Evolutionary conservation across 2,113 vertebrate genomes (phyloP).

Genomic region (Verasper variegatus): DNA sequence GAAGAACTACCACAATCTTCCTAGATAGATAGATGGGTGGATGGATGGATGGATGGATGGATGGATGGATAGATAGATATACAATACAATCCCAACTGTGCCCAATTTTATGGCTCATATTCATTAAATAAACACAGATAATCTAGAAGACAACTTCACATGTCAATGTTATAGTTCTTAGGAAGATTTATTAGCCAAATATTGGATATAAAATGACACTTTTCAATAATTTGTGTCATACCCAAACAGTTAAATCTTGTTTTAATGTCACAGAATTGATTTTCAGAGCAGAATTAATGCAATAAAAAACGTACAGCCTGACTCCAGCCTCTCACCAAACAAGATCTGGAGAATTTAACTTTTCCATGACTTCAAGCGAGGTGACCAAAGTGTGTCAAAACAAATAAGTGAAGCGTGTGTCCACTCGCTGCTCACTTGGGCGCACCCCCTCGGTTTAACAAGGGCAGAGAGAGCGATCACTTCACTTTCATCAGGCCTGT

Average conservation of each 20-base stretch:
- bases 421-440: constrained; percentile 11
- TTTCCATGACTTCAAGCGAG: too few relatives aligned
- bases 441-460: constrained; percentile 38
- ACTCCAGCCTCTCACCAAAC: constrained; percentile 20
- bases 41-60: too few relatives aligned
- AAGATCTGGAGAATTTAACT: constrained; percentile 32
- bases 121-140: too few relatives aligned
- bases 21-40: too few relatives aligned
- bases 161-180: not conserved
- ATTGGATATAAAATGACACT: not conserved
- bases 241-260: constrained; percentile 2
- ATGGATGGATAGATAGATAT: too few relatives aligned
- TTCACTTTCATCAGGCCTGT: constrained; percentile 42
- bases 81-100: too few relatives aligned
- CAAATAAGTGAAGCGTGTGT: constrained; percentile 35
- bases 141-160: too few relatives aligned
- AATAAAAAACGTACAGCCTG: not conserved
- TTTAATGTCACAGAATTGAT: constrained; percentile 10
- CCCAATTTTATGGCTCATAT: too few relatives aligned
- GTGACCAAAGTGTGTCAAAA: constrained; percentile 47
- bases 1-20: too few relatives aligned
- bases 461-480: constrained; percentile 40
- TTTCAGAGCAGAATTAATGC: constrained; percentile 13
- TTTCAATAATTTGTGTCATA: constrained; percentile 13
- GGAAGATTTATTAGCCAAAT: not conserved